These are phyloP conservation scores for Porites lutea DNA, from an alignment of 64 coral and sea anemone species.

Conservation along the genomic window DNA sequence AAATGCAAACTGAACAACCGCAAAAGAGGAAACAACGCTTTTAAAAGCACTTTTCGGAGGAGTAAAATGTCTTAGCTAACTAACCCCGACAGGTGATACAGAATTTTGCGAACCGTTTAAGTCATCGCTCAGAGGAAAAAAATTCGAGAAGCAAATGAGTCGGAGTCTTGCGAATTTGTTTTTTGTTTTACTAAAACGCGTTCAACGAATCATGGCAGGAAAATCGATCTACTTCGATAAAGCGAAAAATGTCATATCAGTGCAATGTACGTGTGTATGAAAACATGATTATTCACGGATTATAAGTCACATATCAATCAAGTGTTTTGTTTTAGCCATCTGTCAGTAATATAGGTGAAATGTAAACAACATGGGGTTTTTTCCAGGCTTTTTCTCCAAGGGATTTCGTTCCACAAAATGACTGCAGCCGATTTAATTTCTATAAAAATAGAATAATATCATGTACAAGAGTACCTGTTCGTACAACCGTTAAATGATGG, in stretches of 20 bases:
- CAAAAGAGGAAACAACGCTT: neutral
- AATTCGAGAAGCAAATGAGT: too few relatives aligned
- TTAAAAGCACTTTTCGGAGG: neutral
- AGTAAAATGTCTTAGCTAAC: neutral
- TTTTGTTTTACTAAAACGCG: neutral
- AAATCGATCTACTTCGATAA: neutral
- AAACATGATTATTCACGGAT: slow-evolving; percentile 26
- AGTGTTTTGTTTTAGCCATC: neutral
- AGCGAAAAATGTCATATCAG: too few relatives aligned
- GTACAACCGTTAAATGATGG: too few relatives aligned
- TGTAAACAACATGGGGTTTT: neutral
- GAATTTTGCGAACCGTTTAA: neutral
- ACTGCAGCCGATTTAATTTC: too few relatives aligned
- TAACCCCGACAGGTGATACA: neutral
- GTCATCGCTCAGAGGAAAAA: too few relatives aligned
- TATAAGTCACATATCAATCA: neutral
- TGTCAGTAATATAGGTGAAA: neutral
- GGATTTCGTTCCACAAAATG: too few relatives aligned
- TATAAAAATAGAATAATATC: too few relatives aligned
- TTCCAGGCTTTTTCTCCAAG: neutral
- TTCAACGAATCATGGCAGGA: neutral
- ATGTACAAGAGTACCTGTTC: too few relatives aligned
- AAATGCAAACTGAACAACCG: neutral
- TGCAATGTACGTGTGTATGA: neutral
- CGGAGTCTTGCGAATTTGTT: too few relatives aligned